A percentile compares a stretch with the other conserved stretches of the same genome.
Evolutionary conservation across 2,888 invertebrate genomes (phyloP).

Genomic region (Eupithecia inturbata): DNA sequence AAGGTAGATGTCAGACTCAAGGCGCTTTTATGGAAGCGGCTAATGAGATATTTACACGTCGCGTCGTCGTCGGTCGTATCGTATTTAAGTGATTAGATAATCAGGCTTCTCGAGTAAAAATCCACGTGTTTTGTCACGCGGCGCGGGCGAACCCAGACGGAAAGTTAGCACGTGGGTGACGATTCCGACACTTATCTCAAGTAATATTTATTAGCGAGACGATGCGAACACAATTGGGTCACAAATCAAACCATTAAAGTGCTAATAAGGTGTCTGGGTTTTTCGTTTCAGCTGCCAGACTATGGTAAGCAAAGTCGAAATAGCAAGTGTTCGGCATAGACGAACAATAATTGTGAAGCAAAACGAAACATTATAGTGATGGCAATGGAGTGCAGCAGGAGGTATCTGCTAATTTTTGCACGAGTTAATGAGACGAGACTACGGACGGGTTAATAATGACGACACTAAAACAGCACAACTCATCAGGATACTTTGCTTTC

Average conservation of each 20-base stretch:
- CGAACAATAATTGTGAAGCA: slow-evolving; percentile 21
- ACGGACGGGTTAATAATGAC: slow-evolving; percentile 22
- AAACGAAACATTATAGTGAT: slow-evolving; percentile 33
- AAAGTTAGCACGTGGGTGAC: slow-evolving; percentile 31
- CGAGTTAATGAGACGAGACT: slow-evolving; percentile 35
- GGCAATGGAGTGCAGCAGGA: slow-evolving; percentile 36
- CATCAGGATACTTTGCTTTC: not conserved
- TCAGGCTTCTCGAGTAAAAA: not conserved
- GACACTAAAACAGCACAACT: slow-evolving; percentile 8
- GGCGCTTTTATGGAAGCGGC: not conserved
- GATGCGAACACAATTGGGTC: slow-evolving; percentile 33
- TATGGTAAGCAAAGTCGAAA: slow-evolving; percentile 18
- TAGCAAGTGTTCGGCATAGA: slow-evolving; percentile 31
- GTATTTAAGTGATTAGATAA: slow-evolving; percentile 3
- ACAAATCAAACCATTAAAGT: slow-evolving; percentile 38
- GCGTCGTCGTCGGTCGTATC: no score
- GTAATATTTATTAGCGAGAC: slow-evolving; percentile 36
- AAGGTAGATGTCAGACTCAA: not conserved
- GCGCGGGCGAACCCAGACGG: not conserved
- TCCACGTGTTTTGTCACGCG: slow-evolving; percentile 12
- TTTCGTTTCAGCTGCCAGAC: slow-evolving; percentile 22
- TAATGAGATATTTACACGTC: not conserved
- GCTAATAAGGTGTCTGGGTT: slow-evolving; percentile 30
- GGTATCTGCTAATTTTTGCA: slow-evolving; percentile 38
- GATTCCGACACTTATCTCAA: slow-evolving; percentile 38